These are phyloP conservation scores for Halcyon malimbica DNA, from an alignment of 2,113 vertebrate genomes.

Conservation along the genomic window DNA sequence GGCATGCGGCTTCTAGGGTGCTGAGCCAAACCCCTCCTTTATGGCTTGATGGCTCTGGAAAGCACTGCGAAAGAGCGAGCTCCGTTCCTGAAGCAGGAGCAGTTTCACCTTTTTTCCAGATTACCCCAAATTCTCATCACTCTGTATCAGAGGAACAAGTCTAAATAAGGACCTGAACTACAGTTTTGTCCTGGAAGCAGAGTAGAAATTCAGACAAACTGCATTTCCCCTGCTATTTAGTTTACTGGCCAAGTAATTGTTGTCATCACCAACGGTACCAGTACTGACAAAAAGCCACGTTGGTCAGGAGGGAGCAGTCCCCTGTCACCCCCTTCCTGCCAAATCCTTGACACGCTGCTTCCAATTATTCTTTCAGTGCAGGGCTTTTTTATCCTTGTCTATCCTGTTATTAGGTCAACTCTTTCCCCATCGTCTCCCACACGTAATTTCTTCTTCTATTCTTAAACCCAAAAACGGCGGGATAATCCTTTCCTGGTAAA, in stretches of 20 bases:
- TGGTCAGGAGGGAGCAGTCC: not conserved
- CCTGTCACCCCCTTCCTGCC: not conserved
- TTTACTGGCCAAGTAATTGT: not conserved
- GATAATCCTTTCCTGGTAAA: not conserved
- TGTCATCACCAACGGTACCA: not conserved
- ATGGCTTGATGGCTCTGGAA: not conserved
- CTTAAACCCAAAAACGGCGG: not conserved
- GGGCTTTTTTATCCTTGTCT: not conserved
- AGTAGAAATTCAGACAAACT: not conserved
- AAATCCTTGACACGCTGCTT: not conserved
- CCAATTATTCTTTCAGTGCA: not conserved
- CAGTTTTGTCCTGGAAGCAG: not conserved
- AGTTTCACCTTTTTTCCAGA: not conserved
- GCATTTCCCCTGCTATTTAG: not conserved
- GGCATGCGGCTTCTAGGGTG: rapidly evolving
- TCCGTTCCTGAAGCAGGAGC: not conserved
- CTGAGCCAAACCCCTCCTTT: not conserved
- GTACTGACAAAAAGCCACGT: not conserved
- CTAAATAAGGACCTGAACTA: not conserved
- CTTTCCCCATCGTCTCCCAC: not conserved
- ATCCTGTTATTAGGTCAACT: not conserved
- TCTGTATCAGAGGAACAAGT: not conserved
- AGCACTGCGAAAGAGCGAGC: not conserved
- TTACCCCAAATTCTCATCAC: not conserved
- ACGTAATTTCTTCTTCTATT: not conserved